Evolutionary conservation across 2,797 vertebrate genomes (phyloP), one percentile per base, ranked within the genome.

Genomic region (Xenopus petersii): DNA sequence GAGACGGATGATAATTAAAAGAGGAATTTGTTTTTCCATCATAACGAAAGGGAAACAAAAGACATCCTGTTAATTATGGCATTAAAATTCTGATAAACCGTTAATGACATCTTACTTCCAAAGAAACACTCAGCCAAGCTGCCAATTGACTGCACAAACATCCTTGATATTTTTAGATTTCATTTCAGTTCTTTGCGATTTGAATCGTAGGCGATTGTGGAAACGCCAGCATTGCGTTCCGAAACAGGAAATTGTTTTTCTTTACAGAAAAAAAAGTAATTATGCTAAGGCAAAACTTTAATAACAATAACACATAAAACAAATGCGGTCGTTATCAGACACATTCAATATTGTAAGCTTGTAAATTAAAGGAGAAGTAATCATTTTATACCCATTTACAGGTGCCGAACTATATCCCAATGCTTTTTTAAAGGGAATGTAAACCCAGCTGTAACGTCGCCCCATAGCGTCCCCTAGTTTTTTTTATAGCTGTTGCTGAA

Each of bases 211-310:
- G 47, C 21, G 73, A 67, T 68, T 60, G 68, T 12, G n/a, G 56
- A 71, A 71, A 42, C 17, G 10, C 21, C 55, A 15, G 13, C 42
- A 46, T 54, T 77, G 55, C 12, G n/a, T 67, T 74, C 16, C 21
- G 46, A 66, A 58, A 56, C 48, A 67, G 64, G 55, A 74, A 74
- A 67, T 67, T 67, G 72, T 42, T 66, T 74, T 73, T 59, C 64
- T 36, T 59, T 67, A 48, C 51, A n/a, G 54, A 56, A 56, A 12
- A 12, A 49, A 49, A 51, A 12, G 12, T 51, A 51, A 51, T 51
- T 51, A 51, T 12, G 36, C 36, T 3, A 15, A 4, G 49, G 49
- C 49, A 51, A 51, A 12, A 15, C 15, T 51, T 12, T 51, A 51
- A 51, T 51, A 10, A 51, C 15, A 51, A 12, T 12, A 51, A 13